A percentile compares a stretch with the other conserved stretches of the same genome.
phyloP scores from a whole-genome alignment of 2,888 invertebrate species.

The Isotomurus palustris region DNA sequence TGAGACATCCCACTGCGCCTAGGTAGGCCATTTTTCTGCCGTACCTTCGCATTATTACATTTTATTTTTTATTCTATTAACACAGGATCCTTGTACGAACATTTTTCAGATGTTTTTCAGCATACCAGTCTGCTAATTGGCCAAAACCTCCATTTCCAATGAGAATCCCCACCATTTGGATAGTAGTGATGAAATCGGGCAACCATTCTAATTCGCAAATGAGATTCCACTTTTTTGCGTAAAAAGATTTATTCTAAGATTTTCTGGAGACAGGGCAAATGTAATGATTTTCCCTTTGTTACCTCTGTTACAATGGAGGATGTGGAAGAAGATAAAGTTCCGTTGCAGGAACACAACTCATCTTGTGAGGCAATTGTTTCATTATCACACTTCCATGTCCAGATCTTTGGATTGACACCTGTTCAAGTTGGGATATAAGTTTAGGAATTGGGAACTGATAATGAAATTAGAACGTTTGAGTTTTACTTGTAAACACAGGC shows the following conservation, averaged over 20 bases:
- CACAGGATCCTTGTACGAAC: too few species aligned
- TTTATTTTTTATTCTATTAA: too few species aligned
- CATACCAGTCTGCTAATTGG: conserved; percentile 31
- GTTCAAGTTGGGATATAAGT: too few species aligned
- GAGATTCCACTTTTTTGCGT: conserved; percentile 37
- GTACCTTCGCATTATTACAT: too few species aligned
- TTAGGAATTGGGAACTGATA: too few species aligned
- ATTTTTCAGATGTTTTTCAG: too few species aligned
- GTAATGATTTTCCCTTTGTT: too few species aligned
- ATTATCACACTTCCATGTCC: conserved; percentile 19
- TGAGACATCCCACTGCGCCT: conserved; percentile 21
- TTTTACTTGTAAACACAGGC: conserved; percentile 28
- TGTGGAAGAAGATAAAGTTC: background rate
- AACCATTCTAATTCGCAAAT: conserved; percentile 31
- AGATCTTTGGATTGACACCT: too few species aligned
- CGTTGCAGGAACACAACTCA: conserved; percentile 4
- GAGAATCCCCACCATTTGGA: conserved; percentile 37
- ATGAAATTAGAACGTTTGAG: too few species aligned
- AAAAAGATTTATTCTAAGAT: too few species aligned
- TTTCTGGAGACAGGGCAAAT: too few species aligned
- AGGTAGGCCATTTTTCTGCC: conserved; percentile 27
- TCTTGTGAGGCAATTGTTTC: background rate
- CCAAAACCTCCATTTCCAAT: conserved; percentile 21
- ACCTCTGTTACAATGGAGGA: conserved; percentile 9
- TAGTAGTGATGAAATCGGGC: conserved; percentile 32